These are phyloP conservation scores for Papio anubis DNA, from an alignment of 2,113 vertebrate genomes.

Conservation along the genomic window DNA sequence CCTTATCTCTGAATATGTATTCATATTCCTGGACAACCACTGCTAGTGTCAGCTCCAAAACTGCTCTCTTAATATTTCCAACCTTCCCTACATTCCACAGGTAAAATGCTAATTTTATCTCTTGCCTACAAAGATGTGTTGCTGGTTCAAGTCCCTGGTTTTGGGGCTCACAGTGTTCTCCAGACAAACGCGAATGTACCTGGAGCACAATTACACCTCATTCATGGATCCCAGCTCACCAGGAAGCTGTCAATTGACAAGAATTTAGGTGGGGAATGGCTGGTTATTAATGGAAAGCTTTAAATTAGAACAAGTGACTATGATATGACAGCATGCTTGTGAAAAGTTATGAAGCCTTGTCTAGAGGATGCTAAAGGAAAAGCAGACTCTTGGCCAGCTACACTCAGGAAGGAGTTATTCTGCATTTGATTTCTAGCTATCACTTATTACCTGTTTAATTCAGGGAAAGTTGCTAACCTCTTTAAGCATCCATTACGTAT, in stretches of 20 bases:
- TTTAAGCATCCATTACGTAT: background rate
- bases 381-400: background rate
- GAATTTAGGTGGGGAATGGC: background rate
- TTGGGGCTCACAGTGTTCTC: background rate
- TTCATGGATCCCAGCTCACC: background rate
- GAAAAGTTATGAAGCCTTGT: background rate
- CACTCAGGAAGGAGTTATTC: background rate
- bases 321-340: background rate
- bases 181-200: background rate
- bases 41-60: background rate
- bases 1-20: background rate
- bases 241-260: background rate
- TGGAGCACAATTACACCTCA: background rate
- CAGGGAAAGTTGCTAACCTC: background rate
- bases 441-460: background rate
- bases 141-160: background rate
- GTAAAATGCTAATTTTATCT: background rate
- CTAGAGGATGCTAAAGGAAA: background rate
- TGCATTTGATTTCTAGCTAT: constrained; percentile 14
- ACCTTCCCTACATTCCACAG: background rate
- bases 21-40: background rate
- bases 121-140: background rate
- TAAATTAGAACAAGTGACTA: background rate
- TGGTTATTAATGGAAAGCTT: constrained; percentile 37
- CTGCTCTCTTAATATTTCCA: background rate